Conservation (phyloP, 2,113 vertebrate species). For the Rhombomys opimus region DNA sequence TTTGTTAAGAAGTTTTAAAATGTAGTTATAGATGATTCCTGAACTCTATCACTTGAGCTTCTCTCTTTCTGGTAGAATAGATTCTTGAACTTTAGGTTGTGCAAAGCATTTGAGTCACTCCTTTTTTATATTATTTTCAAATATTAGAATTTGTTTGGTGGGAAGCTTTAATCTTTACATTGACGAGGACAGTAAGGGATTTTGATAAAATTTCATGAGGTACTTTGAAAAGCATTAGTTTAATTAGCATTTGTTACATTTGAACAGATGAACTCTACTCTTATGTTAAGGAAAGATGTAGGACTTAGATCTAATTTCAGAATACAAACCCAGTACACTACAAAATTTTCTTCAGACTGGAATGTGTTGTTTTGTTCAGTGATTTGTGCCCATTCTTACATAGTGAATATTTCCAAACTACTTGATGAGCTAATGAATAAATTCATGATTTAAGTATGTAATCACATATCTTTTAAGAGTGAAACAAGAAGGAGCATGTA, state of each 20-base stretch:
- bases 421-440: neutral
- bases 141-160: neutral
- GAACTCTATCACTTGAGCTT: neutral
- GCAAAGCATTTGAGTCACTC: neutral
- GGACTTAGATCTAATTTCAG: slow-evolving; percentile 2
- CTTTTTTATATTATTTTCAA: neutral
- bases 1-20: slow-evolving; percentile 29
- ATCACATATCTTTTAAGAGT: neutral
- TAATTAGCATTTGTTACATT: slow-evolving; percentile 39
- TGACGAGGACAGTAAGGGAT: neutral
- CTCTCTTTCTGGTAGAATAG: neutral
- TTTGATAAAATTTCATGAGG: neutral
- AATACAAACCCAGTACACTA: neutral
- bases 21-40: neutral
- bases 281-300: neutral
- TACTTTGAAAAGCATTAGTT: slow-evolving; percentile 1
- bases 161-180: neutral
- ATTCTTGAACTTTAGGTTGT: neutral
- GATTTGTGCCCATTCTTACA: neutral
- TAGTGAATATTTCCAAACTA: neutral
- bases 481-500: neutral
- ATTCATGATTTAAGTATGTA: neutral
- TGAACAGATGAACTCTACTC: neutral
- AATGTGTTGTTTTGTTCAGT: neutral
- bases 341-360: neutral